Base-by-base conservation (phyloP, 1,140 invertebrate genomes). In the Telenomus remus region DNA sequence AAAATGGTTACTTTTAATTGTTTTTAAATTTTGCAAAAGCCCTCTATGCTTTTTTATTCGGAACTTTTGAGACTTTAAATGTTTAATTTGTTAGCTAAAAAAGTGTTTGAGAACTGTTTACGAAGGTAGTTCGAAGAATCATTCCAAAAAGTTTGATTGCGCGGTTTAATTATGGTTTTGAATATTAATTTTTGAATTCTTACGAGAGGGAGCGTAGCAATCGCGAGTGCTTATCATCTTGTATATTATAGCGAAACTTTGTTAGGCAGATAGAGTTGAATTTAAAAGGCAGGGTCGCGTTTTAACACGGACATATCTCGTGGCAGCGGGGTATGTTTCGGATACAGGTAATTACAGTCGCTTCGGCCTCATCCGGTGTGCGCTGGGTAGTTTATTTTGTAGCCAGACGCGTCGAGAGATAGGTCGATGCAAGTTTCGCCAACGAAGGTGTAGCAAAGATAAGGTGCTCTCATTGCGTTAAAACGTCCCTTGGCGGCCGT, bases 381-480 rank as follows among this genome's bases (percentile, higher is more conserved):
- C 73, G 55, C 53, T 6, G 47, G 65, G 57, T 75, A 80, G 81
- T 79, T 81, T 79, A 79, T 80, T 80, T 76, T 64, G 71, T 14
- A 72, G 60, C 34, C 46, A 51, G 60, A 61, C 55, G 50, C 54
- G 64, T 19, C 76, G 79, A 71, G 80, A 81, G 81, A 83, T 86
- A 83, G 84, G 78, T 84, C 76, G 76, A 72, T 56, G 77, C 60
- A 69, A 73, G 65, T 83, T 80, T 82, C 75, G 64, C 56, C 60
- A 64, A 69, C 73, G 63, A 84, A 85, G 84, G 80, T 84, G 82
- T 80, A 83, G 85, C 77, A 39, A 78, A 86, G 86, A 87, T 87
- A 87, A 86, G 85, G 81, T 80, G 84, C 82, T 87, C 19, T 27
- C 84, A 85, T 87, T 85, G 84, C 82, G 80, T 82, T 82, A 84